Evolutionary conservation across 2,888 invertebrate species (phyloP).

Genomic region (Portevinia maculata): DNA sequence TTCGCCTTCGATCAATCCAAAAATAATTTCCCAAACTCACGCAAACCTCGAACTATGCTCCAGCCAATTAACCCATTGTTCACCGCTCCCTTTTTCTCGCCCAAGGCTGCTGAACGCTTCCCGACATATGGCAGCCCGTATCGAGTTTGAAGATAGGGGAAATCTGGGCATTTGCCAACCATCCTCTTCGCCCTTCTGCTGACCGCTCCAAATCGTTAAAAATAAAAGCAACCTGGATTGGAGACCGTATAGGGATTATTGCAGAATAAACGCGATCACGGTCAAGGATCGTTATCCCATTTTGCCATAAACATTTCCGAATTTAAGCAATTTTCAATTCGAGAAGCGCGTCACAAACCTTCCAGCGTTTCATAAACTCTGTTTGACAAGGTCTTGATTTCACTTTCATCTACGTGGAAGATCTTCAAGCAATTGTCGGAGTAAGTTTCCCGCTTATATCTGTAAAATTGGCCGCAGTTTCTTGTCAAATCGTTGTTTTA

Average conservation of each 20-base stretch:
- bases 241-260: too few species aligned
- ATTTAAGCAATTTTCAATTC: too few species aligned
- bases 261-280: constrained; percentile 19
- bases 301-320: constrained; percentile 3
- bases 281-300: constrained; percentile 11
- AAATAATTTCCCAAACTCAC: not conserved
- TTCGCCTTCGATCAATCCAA: too few species aligned
- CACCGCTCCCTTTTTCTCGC: constrained; percentile 20
- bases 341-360: too few species aligned
- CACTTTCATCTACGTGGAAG: too few species aligned
- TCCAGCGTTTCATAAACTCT: too few species aligned
- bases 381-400: too few species aligned
- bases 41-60: constrained; percentile 1
- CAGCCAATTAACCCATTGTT: not conserved
- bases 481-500: too few species aligned
- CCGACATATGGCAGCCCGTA: constrained; percentile 4
- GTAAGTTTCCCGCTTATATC: too few species aligned
- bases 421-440: too few species aligned
- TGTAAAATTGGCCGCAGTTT: too few species aligned
- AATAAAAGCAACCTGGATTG: constrained; percentile 17
- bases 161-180: constrained; percentile 15
- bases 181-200: constrained; percentile 8
- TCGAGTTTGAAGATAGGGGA: too few species aligned
- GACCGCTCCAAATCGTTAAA: constrained; percentile 17
- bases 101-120: constrained; percentile 14